Conservation (phyloP, 2,888 invertebrate species). For the Zaprionus bogoriensis region DNA sequence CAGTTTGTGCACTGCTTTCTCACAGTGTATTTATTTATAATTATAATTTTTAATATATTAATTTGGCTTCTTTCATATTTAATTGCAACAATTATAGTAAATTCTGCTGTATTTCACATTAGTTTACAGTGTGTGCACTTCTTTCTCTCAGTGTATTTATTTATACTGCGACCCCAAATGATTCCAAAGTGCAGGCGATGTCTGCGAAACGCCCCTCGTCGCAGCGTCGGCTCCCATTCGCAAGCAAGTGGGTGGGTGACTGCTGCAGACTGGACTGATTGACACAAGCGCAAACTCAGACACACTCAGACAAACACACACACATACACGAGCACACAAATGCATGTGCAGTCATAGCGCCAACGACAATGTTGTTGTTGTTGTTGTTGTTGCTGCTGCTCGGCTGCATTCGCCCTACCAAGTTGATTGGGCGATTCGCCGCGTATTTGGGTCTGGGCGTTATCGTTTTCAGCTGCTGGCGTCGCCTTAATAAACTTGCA, state of each 20-base stretch:
- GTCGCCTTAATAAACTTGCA: slow-evolving; percentile 51
- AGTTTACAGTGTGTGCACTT: not conserved
- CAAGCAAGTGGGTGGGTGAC: slow-evolving; percentile 44
- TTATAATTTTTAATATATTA: too few species aligned
- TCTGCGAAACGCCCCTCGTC: slow-evolving; percentile 41
- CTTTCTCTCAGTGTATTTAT: slow-evolving; percentile 26
- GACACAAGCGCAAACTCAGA: slow-evolving; percentile 12
- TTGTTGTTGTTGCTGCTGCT: slow-evolving; percentile 20
- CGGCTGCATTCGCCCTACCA: slow-evolving; percentile 19
- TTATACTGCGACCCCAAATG: slow-evolving; percentile 36
- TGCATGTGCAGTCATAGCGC: not conserved
- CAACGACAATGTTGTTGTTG: slow-evolving; percentile 12
- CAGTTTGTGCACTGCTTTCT: too few species aligned
- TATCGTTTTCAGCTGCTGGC: slow-evolving; percentile 43
- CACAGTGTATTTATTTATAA: too few species aligned
- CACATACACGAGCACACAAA: slow-evolving; percentile 12
- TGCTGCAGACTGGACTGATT: slow-evolving; percentile 2
- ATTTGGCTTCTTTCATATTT: too few species aligned
- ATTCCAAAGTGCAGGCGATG: slow-evolving; percentile 65
- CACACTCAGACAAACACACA: slow-evolving; percentile 5
- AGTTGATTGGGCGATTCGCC: slow-evolving; percentile 41
- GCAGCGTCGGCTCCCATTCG: slow-evolving; percentile 25
- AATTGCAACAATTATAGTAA: too few species aligned
- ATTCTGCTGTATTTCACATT: not conserved
- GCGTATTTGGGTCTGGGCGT: slow-evolving; percentile 62